These are phyloP conservation scores for Aelia acuminata DNA, from an alignment of 2,888 invertebrate species.

Conservation along the genomic window DNA sequence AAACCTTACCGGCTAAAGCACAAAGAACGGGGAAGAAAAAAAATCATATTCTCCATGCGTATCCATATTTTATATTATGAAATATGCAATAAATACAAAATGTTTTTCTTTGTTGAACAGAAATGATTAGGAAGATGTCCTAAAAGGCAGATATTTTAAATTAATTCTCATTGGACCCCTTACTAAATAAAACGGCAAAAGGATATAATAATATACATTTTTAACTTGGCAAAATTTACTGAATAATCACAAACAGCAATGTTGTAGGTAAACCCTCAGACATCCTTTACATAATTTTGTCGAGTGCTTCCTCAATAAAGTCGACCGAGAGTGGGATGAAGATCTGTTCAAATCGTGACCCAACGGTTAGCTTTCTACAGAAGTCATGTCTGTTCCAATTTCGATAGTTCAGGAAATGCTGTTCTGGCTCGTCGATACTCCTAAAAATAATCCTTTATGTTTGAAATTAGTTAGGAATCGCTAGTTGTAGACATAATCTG, in stretches of 20 bases:
- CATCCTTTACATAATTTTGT: constrained; percentile 15
- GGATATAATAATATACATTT: background rate
- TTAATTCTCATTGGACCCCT: too few species aligned
- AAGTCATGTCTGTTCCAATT: constrained; percentile 6
- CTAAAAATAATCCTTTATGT: background rate
- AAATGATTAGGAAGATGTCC: too few species aligned
- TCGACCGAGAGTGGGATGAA: background rate
- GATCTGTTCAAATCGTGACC: constrained; percentile 20
- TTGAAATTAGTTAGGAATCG: background rate
- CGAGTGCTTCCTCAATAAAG: constrained; percentile 4
- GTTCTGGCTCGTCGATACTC: background rate
- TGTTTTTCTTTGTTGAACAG: too few species aligned
- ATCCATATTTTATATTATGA: too few species aligned
- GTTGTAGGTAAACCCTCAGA: background rate
- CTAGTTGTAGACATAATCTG: too few species aligned
- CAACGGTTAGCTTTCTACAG: background rate
- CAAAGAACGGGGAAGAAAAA: too few species aligned
- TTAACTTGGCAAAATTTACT: background rate
- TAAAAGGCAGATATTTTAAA: too few species aligned
- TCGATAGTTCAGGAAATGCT: constrained; percentile 6
- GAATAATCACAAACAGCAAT: background rate
- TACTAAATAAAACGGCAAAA: too few species aligned
- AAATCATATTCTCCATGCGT: too few species aligned
- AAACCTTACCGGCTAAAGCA: too few species aligned
- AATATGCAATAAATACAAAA: too few species aligned